phyloP scores from a whole-genome alignment of 64 coral and sea anemone genomes.

The Montipora foliosa region DNA sequence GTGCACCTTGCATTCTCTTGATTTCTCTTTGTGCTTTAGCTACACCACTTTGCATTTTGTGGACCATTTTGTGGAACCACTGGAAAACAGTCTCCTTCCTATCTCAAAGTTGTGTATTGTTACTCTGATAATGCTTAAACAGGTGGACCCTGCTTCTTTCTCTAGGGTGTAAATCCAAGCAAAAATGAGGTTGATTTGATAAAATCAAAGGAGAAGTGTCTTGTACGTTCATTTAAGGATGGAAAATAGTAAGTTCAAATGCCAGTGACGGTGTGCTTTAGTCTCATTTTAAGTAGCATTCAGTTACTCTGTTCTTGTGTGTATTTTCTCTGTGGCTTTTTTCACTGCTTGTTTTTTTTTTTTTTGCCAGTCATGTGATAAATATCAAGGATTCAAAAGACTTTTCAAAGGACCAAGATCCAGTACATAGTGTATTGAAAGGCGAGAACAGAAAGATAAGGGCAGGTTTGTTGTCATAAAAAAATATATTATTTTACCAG shows the following conservation, averaged over 20 bases:
- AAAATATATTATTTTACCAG: too few relatives aligned
- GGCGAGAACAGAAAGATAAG: slow-evolving; percentile 79
- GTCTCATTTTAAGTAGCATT: not conserved
- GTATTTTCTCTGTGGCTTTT: too few relatives aligned
- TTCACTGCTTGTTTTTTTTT: not conserved
- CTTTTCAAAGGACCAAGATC: slow-evolving; percentile 80
- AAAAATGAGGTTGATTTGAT: slow-evolving; percentile 79
- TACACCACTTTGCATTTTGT: too few relatives aligned
- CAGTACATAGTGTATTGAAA: slow-evolving; percentile 62
- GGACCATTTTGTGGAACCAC: too few relatives aligned
- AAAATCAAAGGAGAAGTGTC: slow-evolving; percentile 90
- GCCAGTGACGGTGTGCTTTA: not conserved
- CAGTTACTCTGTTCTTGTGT: not conserved
- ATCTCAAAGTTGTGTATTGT: too few relatives aligned
- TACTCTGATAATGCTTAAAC: too few relatives aligned
- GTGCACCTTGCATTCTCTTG: too few relatives aligned
- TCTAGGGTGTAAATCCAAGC: slow-evolving; percentile 85
- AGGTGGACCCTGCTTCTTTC: not conserved
- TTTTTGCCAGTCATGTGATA: slow-evolving; percentile 81
- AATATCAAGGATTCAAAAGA: slow-evolving; percentile 90
- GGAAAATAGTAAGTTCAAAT: slow-evolving; percentile 94
- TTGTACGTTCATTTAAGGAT: slow-evolving; percentile 97
- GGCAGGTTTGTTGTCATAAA: not conserved
- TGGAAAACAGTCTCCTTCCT: too few relatives aligned
- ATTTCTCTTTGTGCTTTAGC: too few relatives aligned